phyloP scores from a whole-genome alignment of 35 echinoderm and acorn worm genomes.

The Lytechinus pictus region DNA sequence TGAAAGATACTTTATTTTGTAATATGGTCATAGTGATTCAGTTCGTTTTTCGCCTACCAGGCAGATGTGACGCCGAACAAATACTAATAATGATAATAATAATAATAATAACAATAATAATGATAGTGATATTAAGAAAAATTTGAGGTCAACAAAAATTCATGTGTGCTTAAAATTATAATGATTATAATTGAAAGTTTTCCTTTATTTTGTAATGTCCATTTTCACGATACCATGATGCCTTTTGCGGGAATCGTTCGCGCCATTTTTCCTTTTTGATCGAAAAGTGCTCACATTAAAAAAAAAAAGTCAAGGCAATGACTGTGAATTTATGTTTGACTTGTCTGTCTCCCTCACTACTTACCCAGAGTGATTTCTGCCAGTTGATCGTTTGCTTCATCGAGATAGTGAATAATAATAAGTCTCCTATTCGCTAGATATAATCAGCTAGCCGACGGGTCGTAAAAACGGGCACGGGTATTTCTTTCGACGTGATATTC shows the following conservation, averaged over 20 bases:
- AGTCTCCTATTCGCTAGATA: neutral
- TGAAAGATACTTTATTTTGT: too few species aligned
- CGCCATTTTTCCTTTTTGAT: neutral
- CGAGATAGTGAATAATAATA: neutral
- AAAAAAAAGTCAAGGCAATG: neutral
- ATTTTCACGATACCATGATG: neutral
- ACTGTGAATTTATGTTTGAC: neutral
- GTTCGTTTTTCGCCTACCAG: too few species aligned
- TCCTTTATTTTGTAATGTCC: neutral
- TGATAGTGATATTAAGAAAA: too few species aligned
- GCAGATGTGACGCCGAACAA: too few species aligned
- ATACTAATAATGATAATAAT: too few species aligned
- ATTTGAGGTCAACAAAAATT: too few species aligned
- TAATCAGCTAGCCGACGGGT: neutral
- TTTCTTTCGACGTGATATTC: neutral
- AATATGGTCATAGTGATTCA: too few species aligned
- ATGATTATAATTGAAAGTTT: neutral
- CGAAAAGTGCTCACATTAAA: neutral
- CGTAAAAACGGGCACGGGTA: neutral
- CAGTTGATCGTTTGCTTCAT: neutral
- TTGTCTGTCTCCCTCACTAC: neutral
- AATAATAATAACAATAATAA: too few species aligned
- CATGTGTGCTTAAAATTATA: too few species aligned
- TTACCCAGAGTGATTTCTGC: neutral
- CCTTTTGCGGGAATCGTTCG: neutral